Evolutionary conservation across 2,797 vertebrate species (phyloP).

Genomic region (Glossophaga mutica): DNA sequence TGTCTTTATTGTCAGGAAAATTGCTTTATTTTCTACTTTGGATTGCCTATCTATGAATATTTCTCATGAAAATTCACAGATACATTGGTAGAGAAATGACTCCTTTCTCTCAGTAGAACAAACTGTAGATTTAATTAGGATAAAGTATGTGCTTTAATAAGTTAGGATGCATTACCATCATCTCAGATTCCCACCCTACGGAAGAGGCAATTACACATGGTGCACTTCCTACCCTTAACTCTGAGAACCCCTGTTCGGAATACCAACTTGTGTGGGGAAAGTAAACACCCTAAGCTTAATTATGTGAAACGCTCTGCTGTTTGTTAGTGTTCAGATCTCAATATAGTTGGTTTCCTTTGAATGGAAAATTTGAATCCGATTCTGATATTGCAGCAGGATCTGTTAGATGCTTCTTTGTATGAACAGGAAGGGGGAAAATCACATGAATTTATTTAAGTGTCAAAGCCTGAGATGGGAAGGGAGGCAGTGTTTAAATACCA

Average conservation of each 20-base stretch:
- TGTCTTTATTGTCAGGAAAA: conserved; percentile 18
- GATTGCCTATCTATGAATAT: not conserved
- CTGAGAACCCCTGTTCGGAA: not conserved
- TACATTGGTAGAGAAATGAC: not conserved
- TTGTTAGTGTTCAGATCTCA: not conserved
- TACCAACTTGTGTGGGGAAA: not conserved
- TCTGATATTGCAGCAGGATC: not conserved
- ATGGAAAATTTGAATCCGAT: conserved; percentile 26
- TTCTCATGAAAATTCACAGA: conserved; percentile 38
- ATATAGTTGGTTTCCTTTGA: conserved; percentile 29
- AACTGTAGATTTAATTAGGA: not conserved
- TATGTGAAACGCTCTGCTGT: not conserved
- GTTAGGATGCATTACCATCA: not conserved
- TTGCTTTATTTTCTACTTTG: not conserved
- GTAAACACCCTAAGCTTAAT: not conserved
- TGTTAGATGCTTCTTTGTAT: not conserved
- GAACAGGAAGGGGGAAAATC: not conserved
- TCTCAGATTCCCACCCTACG: not conserved
- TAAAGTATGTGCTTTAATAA: not conserved
- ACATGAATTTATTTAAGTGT: not conserved
- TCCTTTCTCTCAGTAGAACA: not conserved
- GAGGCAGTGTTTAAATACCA: conserved; percentile 8
- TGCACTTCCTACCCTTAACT: not conserved
- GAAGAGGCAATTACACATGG: not conserved
- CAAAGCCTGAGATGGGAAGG: not conserved